Conservation (phyloP, 2,113 vertebrate species). For the Barbus barbus region DNA sequence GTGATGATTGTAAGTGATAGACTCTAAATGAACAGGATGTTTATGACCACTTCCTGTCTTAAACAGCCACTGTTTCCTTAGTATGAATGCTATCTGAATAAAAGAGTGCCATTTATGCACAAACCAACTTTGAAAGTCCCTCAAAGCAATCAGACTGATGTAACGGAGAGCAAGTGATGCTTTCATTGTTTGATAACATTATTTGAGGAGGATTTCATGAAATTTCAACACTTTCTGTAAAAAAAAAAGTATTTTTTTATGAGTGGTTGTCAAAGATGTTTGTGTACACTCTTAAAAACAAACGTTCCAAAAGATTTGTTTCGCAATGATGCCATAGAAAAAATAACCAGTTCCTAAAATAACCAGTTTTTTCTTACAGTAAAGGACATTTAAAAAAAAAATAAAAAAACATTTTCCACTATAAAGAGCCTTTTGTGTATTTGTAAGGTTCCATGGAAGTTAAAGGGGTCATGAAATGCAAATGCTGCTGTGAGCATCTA, state of each 20-base stretch:
- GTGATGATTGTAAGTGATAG: constrained; percentile 22
- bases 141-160: not conserved
- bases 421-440: not conserved
- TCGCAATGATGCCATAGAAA: not conserved
- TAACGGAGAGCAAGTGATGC: not conserved
- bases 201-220: not conserved
- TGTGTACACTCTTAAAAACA: not conserved
- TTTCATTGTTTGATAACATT: not conserved
- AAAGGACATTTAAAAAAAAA: too few species aligned
- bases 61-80: constrained; percentile 17
- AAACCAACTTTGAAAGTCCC: constrained; percentile 1
- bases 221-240: not conserved
- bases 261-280: not conserved
- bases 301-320: not conserved
- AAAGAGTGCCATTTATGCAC: constrained; percentile 8
- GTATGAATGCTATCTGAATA: constrained; percentile 11
- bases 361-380: too few species aligned
- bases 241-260: not conserved
- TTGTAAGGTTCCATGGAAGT: not conserved
- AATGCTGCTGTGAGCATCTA: too few species aligned
- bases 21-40: constrained; percentile 9
- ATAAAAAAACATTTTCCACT: not conserved
- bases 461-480: too few species aligned
- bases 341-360: not conserved
- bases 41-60: constrained; percentile 24